These are phyloP conservation scores for Saturnia japonica DNA, from an alignment of 2,888 invertebrate species.

Conservation along the genomic window DNA sequence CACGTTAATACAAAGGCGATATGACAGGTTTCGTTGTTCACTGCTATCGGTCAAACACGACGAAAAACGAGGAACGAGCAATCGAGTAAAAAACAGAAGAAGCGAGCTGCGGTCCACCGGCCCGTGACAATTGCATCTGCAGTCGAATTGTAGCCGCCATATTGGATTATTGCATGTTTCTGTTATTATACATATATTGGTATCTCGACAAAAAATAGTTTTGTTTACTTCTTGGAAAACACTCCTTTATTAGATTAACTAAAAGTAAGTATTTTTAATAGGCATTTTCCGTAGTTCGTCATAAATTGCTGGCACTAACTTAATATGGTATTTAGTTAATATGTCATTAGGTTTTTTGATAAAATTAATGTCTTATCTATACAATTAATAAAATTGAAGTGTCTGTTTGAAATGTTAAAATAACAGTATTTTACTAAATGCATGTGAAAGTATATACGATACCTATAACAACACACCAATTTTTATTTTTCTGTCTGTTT, in stretches of 20 bases:
- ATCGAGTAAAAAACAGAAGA: constrained; percentile 75
- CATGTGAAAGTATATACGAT: too few species aligned
- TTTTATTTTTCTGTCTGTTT: too few species aligned
- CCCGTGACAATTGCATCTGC: constrained; percentile 79
- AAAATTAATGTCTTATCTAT: too few species aligned
- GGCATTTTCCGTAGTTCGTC: not conserved
- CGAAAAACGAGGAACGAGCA: constrained; percentile 76
- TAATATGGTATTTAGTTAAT: too few species aligned
- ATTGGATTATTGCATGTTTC: constrained; percentile 71
- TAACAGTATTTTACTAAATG: too few species aligned
- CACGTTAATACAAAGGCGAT: constrained; percentile 74
- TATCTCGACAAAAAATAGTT: constrained; percentile 38
- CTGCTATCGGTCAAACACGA: constrained; percentile 68
- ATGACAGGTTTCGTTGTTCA: constrained; percentile 76
- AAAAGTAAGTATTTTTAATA: not conserved
- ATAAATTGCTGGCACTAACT: not conserved
- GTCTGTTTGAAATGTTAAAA: too few species aligned
- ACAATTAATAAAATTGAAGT: too few species aligned
- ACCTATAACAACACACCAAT: too few species aligned
- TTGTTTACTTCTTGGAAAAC: constrained; percentile 15
- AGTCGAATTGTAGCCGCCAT: constrained; percentile 68
- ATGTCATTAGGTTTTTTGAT: too few species aligned
- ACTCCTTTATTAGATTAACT: not conserved
- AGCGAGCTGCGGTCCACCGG: constrained; percentile 61
- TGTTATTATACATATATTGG: constrained; percentile 71